These are phyloP conservation scores for Melanocharis versteri DNA, from an alignment of 2,113 vertebrate genomes.

Conservation along the genomic window DNA sequence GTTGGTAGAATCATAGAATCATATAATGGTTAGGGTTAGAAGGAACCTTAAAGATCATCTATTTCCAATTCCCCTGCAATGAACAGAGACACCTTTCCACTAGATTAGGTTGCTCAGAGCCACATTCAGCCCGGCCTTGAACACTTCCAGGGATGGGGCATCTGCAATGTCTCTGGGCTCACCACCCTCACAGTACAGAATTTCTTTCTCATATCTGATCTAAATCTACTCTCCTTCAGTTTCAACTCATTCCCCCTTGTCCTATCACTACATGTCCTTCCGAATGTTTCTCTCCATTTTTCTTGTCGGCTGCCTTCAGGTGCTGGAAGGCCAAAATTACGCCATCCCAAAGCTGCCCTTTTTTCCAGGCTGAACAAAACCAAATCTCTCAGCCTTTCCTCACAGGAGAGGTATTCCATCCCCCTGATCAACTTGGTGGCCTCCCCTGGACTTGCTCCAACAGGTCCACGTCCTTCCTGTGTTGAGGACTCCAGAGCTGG, in stretches of 20 bases:
- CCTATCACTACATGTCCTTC: not conserved
- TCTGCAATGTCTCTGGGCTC: not conserved
- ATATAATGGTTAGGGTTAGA: not conserved
- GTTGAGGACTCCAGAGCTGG: not conserved
- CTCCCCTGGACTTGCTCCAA: not conserved
- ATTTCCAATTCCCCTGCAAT: not conserved
- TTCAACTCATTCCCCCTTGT: not conserved
- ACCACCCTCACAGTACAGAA: not conserved
- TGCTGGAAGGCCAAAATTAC: not conserved
- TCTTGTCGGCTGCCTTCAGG: not conserved
- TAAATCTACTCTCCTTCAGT: not conserved
- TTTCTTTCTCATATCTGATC: not conserved
- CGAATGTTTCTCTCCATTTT: not conserved
- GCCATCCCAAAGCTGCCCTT: not conserved
- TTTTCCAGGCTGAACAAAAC: not conserved
- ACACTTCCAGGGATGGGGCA: not conserved
- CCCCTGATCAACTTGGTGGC: not conserved
- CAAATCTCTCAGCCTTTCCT: not conserved
- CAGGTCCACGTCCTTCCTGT: not conserved
- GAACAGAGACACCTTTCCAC: not conserved
- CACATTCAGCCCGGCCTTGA: not conserved
- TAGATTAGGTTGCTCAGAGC: not conserved
- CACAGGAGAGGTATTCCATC: not conserved
- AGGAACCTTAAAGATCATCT: not conserved
- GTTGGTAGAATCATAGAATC: not conserved